phyloP scores from a whole-genome alignment of 2,888 invertebrate species.

The Agriopis aurantiaria region DNA sequence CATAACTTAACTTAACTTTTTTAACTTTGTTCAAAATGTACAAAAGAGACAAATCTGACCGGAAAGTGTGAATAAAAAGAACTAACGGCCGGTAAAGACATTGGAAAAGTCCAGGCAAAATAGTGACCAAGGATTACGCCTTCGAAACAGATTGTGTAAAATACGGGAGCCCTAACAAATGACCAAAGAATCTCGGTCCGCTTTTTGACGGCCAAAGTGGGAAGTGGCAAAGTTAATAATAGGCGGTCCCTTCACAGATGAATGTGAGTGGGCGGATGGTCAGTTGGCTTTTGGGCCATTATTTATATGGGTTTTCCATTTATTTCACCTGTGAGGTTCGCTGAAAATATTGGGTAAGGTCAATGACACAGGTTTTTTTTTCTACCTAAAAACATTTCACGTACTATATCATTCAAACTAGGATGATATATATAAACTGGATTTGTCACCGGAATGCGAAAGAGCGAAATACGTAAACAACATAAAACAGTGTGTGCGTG shows the following conservation, averaged over 20 bases:
- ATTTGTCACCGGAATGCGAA: no score
- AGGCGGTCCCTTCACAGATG: conserved; percentile 39
- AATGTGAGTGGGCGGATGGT: conserved; percentile 17
- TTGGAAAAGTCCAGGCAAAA: no score
- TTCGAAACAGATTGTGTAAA: neutral
- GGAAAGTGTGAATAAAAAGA: no score
- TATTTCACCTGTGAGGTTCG: conserved; percentile 4
- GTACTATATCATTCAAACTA: no score
- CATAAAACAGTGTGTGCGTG: no score
- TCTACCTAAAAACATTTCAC: neutral
- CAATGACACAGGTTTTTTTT: neutral
- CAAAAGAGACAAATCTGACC: no score
- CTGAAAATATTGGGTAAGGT: neutral
- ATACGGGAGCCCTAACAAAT: conserved; percentile 13
- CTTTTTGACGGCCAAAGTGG: conserved; percentile 30
- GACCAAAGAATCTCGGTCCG: conserved; percentile 28
- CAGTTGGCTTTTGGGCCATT: conserved; percentile 19
- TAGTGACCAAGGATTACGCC: neutral
- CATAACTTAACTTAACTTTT: no score
- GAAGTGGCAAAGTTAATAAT: conserved; percentile 45
- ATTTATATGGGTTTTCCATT: conserved; percentile 20
- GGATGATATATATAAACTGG: no score
- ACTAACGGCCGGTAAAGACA: no score
- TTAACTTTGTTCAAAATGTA: no score
- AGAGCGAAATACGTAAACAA: no score